These are phyloP conservation scores for Engraulis encrasicolus DNA, from an alignment of 2,113 vertebrate species.

Conservation along the genomic window DNA sequence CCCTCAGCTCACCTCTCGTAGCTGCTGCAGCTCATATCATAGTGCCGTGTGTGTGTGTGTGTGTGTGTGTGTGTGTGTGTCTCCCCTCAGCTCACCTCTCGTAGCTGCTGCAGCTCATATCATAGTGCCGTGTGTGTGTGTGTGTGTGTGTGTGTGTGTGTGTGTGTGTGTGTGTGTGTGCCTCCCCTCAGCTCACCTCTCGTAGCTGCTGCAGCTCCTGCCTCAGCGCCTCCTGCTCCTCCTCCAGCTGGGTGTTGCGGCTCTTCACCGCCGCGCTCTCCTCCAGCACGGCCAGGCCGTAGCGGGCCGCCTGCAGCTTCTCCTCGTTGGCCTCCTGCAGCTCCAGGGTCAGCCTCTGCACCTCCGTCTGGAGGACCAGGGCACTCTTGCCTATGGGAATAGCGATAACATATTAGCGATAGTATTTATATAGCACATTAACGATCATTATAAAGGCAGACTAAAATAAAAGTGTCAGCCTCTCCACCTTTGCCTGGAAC, in stretches of 20 bases:
- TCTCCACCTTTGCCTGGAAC: no score
- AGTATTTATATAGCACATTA: no score
- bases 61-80: no score
- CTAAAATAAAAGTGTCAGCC: no score
- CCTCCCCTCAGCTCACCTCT: slow-evolving; percentile 70
- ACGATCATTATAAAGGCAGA: no score
- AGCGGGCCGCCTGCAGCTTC: slow-evolving; percentile 84
- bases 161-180: background rate
- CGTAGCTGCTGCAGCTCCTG: slow-evolving; percentile 77
- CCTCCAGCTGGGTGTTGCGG: slow-evolving; percentile 78
- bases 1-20: no score
- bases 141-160: background rate
- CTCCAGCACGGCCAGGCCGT: slow-evolving; percentile 83
- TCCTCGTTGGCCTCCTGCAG: slow-evolving; percentile 83
- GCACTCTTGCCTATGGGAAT: no score
- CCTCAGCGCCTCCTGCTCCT: slow-evolving; percentile 76
- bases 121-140: background rate
- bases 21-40: no score
- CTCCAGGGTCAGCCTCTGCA: slow-evolving; percentile 78
- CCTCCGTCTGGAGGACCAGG: slow-evolving; percentile 70
- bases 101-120: no score
- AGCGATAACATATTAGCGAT: no score
- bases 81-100: no score
- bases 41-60: no score
- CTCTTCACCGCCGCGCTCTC: slow-evolving; percentile 78